These are phyloP conservation scores for Tinamus guttatus DNA, from an alignment of 2,113 vertebrate species.

Conservation along the genomic window DNA sequence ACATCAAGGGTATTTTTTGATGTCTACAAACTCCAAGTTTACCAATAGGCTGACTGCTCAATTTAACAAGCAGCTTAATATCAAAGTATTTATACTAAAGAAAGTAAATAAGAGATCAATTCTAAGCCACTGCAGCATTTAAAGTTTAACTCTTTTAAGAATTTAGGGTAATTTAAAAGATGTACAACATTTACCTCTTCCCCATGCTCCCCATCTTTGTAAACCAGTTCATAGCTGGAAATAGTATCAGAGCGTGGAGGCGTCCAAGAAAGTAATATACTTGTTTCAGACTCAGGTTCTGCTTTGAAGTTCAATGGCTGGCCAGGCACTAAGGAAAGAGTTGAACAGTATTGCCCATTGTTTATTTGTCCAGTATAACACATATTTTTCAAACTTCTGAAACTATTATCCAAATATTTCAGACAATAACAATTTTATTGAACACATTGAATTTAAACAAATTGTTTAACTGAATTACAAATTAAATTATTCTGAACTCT, in stretches of 20 bases:
- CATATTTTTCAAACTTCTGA: not conserved
- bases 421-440: not conserved
- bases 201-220: conserved; percentile 93
- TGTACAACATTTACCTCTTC: conserved; percentile 86
- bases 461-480: not conserved
- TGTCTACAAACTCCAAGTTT: not conserved
- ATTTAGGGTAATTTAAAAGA: not conserved
- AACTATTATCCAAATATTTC: not conserved
- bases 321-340: conserved; percentile 87
- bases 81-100: not conserved
- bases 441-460: not conserved
- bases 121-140: not conserved
- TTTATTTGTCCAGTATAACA: not conserved
- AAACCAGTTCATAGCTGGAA: conserved; percentile 92
- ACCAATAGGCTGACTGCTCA: not conserved
- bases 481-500: not conserved
- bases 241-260: conserved; percentile 95
- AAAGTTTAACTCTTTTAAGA: not conserved
- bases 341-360: not conserved
- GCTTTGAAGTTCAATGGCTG: conserved; percentile 96
- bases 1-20: fast-evolving
- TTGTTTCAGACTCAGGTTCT: conserved; percentile 97
- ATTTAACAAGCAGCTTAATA: not conserved
- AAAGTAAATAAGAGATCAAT: not conserved
- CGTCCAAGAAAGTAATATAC: conserved; percentile 94